Evolutionary conservation across 2,797 vertebrate species (phyloP), one percentile per base, ranked within the genome.

Genomic region (Babyrousa celebensis): DNA sequence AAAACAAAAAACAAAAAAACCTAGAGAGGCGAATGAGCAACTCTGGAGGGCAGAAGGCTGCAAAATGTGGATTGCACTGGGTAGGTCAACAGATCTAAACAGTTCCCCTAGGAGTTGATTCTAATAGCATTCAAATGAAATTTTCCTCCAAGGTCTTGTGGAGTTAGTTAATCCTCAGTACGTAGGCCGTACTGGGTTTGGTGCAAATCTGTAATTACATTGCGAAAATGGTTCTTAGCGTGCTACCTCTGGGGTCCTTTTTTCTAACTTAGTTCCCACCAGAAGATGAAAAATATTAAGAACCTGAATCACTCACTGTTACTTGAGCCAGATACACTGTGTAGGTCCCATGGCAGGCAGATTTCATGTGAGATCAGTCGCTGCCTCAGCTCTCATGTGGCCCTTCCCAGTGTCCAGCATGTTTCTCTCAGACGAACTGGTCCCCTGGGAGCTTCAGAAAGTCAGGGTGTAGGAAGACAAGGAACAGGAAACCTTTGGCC

Each of bases 221-320:
- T 90, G 85, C 92, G 71, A 95, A 97, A 97, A 95, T 74, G 43
- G 11, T 48, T 84, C 7, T 96, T 67, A 43, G 83, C 67, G 10
- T 29, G 52, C 93, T 90, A 89, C 62, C 0, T 83, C 12, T 92
- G 52, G 88, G 95, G 88, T 15, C 89, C 43, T 56, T 58, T 95
- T 94, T 62, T 56, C 71, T 65, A 78, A 90, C 40, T 92, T 71
- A 86, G 85, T 97, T 98, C 97, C 96, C 96, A 97, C 68, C 72
- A 74, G 79, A 96, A 94, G 95, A 98, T 96, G 95, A 97, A 96
- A 98, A 94, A 96, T 97, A 96, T 95, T 96, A 95, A 97, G 90
- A 97, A 96, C 85, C 85, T 91, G 48, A 97, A 97, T 95, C 91
- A 96, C 67, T 96, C 91, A n/a, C 67, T 67, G 48, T 85, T 60